Evolutionary conservation across 2,113 vertebrate genomes (phyloP).

Genomic region (Phaethon lepturus): DNA sequence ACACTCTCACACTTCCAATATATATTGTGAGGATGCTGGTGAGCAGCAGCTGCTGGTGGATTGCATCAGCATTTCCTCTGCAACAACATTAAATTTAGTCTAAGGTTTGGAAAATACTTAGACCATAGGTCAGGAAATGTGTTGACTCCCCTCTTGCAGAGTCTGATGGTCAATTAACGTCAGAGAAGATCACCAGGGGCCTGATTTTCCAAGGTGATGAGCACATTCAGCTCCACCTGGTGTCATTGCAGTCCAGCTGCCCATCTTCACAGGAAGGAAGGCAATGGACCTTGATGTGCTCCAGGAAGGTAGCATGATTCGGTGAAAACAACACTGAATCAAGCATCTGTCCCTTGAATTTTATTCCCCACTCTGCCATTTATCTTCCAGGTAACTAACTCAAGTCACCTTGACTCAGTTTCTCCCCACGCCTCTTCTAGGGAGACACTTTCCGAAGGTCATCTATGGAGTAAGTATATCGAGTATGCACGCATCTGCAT

Average conservation of each 20-base stretch:
- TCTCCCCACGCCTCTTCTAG: not conserved
- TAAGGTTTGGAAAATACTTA: not conserved
- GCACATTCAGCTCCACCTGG: not conserved
- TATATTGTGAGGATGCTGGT: not conserved
- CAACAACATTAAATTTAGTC: not conserved
- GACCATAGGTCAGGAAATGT: conserved; percentile 23
- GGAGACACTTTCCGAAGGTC: not conserved
- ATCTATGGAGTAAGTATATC: too few species aligned
- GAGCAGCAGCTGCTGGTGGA: not conserved
- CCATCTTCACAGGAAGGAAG: conserved; percentile 57
- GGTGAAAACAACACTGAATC: not conserved
- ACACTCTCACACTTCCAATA: not conserved
- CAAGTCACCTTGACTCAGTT: not conserved
- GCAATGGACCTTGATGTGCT: not conserved
- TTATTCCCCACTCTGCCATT: not conserved
- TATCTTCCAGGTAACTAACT: not conserved
- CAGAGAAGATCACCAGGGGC: not conserved
- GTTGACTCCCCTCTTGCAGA: not conserved
- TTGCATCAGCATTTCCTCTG: conserved; percentile 29
- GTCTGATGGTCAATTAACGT: not conserved
- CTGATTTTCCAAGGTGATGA: conserved; percentile 12
- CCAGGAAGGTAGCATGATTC: not conserved
- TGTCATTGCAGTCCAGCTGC: conserved; percentile 10
- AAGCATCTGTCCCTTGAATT: not conserved
- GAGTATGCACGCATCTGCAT: not conserved